phyloP scores from a whole-genome alignment of 1,140 invertebrate genomes.

The Adelges cooleyi region DNA sequence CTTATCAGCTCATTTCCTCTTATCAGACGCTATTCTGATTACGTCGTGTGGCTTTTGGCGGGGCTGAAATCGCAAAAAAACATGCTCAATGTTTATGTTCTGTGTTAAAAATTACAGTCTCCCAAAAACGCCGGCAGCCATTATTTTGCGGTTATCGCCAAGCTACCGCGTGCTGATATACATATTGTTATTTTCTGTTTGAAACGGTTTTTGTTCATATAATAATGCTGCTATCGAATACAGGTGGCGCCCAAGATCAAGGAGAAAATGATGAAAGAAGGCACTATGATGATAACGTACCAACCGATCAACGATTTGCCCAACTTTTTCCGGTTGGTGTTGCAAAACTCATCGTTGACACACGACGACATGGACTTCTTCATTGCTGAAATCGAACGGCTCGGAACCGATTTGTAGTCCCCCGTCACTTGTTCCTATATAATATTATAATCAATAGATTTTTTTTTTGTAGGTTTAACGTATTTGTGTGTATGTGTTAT shows the following conservation, averaged over 20 bases:
- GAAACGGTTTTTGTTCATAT: too few relatives aligned
- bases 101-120: too few relatives aligned
- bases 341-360: conserved; percentile 76
- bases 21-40: too few relatives aligned
- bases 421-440: background rate
- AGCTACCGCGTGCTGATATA: too few relatives aligned
- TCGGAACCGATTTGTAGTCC: conserved; percentile 54
- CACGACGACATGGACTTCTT: conserved; percentile 74
- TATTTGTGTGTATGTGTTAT: too few relatives aligned
- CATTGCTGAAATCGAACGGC: conserved; percentile 69
- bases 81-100: too few relatives aligned
- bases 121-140: too few relatives aligned
- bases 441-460: background rate
- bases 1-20: too few relatives aligned
- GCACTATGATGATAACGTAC: conserved; percentile 90
- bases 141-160: too few relatives aligned
- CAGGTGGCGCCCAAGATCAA: conserved; percentile 83
- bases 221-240: conserved; percentile 4
- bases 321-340: conserved; percentile 88
- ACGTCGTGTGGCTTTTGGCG: too few relatives aligned
- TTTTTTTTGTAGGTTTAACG: background rate
- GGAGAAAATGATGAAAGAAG: conserved; percentile 85
- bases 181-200: too few relatives aligned
- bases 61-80: too few relatives aligned
- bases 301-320: conserved; percentile 67